Evolutionary conservation across 2,888 invertebrate genomes (phyloP), one percentile per base, ranked within the genome.

Genomic region (Oithona nana): DNA sequence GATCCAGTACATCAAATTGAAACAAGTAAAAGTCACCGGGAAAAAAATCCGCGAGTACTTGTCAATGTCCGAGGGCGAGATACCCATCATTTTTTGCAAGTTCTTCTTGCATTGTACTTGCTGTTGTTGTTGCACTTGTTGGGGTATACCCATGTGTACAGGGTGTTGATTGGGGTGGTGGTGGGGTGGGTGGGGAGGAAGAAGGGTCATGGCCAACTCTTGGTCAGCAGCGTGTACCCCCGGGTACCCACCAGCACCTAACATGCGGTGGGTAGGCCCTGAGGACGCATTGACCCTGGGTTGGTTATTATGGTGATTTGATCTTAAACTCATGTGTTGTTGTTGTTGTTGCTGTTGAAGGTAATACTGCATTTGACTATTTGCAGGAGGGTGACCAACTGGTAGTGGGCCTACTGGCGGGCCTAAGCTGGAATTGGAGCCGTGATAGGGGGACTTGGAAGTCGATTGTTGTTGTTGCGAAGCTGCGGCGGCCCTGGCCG

Each of bases 1-100:
- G 76, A 92, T 90, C 92, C 92, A 92, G 78, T 92, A 92, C 90
- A 92, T 90, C 69, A 92, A 82, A 78, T 97, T 97, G 81, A 97
- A 97, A 77, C 94, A 88, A 68, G 95, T 87, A 80, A 97, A 97
- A 78, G 94, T 89, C 71, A 94, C 88, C 63, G 97, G 97, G 76
- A 98, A 98, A 71, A 94, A 86, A 76, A 95, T 90, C 72, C 97
- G 84, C 66, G 95, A 94, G 75, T 95, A 95, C 78, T 95, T 95
- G 82, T 97, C 97, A 76, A 97, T 97, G 77, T 93, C 94, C 74
- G 93, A 93, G 65, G 93, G 93, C 70, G 90, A 90, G 75, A 90
- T 86, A 75, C 74, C 83, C 81, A 75, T 83, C 81, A 74, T 85
- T 85, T 77, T 82, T 83, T 78, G 83, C 82, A 69, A 81, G 81